Base-by-base conservation (phyloP, 2,797 vertebrate genomes). In the Chelidonichthys spinosus region DNA sequence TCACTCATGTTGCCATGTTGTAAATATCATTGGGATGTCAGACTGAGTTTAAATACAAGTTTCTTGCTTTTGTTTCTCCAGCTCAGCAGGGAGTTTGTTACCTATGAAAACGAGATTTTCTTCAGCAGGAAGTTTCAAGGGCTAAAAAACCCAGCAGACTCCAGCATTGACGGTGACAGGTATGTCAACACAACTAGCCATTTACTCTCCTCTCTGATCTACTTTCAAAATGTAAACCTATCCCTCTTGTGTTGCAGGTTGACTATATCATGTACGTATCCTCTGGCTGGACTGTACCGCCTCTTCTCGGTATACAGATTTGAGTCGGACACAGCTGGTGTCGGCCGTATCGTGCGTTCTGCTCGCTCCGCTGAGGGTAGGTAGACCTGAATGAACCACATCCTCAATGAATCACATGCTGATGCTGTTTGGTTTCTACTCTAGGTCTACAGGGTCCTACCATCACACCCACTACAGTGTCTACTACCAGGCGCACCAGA, bases 101-200 rank as follows among this genome's bases (percentile, higher is more conserved):
- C 85, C 0, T 96, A 96, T 65, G 82, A 95, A 88, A 97, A 96
- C 55, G 92, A 95, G 87, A 92, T 96, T 9, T 67, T 89, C 53
- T 89, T 88, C 68, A 90, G 79, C 49, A 84, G 77, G 43, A 85
- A 81, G 62, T 83, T 54, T 91, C 85, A 25, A 25, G 25, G 25
- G 25, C 25, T 25, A 25, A 25, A 25, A 25, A 25, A 25, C 2
- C 25, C 25, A 25, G 25, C 25, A 25, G 25, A 25, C 25, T 25
- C 25, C 25, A 25, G 25, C 25, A 25, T 2, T 17, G 89, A 85
- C 69, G 78, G 92, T 46, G 59, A 93, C 52, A 93, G 90, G 95
- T 96, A 52, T 11, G 63, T 62, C 25, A 7, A 15, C 25, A 25
- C 25, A 25, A 25, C 25, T 25, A 25, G 25, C 25, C 25, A 25